Conservation (phyloP, 2,113 vertebrate species). For the Gyps fulvus region DNA sequence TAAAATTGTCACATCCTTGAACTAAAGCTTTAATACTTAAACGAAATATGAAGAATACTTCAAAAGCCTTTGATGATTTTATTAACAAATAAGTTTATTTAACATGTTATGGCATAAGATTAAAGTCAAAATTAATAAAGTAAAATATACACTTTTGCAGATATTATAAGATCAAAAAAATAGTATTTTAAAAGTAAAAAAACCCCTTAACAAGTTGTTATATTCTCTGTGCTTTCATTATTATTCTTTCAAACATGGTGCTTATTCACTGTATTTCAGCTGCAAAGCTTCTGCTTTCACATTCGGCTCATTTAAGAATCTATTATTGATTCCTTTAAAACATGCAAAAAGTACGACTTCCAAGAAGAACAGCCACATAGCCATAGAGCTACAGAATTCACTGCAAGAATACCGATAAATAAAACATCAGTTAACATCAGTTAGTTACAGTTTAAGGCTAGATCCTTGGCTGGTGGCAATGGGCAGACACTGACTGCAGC, state of each 20-base stretch:
- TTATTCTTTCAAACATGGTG: background rate
- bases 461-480: background rate
- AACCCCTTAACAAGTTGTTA: background rate
- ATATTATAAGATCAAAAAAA: background rate
- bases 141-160: constrained; percentile 11
- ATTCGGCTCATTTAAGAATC: background rate
- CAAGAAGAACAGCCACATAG: background rate
- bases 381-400: background rate
- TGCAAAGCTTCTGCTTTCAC: background rate
- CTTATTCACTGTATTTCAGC: background rate
- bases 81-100: constrained; percentile 34
- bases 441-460: background rate
- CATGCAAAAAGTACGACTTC: background rate
- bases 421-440: background rate
- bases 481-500: background rate
- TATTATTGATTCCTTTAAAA: constrained; percentile 26
- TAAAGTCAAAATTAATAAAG: background rate
- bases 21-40: background rate
- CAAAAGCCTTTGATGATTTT: background rate
- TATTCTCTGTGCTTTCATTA: background rate
- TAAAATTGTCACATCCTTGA: background rate
- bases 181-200: background rate
- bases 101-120: background rate
- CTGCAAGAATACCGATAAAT: background rate
- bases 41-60: background rate